Evolutionary conservation across 1,140 invertebrate genomes (phyloP).

Genomic region (Pachypsylla venusta): DNA sequence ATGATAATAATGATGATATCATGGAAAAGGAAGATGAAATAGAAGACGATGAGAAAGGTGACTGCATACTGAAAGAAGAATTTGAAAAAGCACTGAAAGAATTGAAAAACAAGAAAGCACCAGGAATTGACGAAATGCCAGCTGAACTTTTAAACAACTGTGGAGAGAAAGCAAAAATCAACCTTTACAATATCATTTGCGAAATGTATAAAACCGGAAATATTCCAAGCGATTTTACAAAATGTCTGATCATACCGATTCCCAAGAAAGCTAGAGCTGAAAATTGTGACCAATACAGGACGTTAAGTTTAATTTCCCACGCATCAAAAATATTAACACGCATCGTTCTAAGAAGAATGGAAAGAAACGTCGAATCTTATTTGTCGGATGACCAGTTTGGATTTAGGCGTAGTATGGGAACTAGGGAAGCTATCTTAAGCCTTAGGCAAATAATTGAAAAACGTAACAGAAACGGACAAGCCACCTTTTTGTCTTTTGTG

Average conservation of each 20-base stretch:
- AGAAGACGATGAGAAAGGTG: neutral
- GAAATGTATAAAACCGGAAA: conserved; percentile 20
- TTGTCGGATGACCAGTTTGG: conserved; percentile 21
- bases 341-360: conserved; percentile 20
- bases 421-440: conserved; percentile 19
- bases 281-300: conserved; percentile 20
- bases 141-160: conserved; percentile 14
- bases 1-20: neutral
- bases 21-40: conserved; percentile 10
- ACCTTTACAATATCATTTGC: conserved; percentile 13
- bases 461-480: conserved; percentile 15
- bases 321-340: conserved; percentile 19
- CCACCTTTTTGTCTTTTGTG: conserved; percentile 15
- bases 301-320: conserved; percentile 19
- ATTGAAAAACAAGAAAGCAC: conserved; percentile 14
- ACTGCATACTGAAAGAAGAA: conserved; percentile 3
- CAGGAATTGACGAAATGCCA: conserved; percentile 13
- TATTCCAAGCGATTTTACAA: conserved; percentile 21
- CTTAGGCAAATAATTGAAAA: conserved; percentile 18
- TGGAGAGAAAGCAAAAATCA: conserved; percentile 8
- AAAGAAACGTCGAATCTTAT: conserved; percentile 19
- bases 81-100: conserved; percentile 13
- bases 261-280: conserved; percentile 21
- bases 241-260: conserved; percentile 18
- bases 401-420: conserved; percentile 19